Evolutionary conservation across 2,797 vertebrate species (phyloP).

Genomic region (Delichon dasypus): DNA sequence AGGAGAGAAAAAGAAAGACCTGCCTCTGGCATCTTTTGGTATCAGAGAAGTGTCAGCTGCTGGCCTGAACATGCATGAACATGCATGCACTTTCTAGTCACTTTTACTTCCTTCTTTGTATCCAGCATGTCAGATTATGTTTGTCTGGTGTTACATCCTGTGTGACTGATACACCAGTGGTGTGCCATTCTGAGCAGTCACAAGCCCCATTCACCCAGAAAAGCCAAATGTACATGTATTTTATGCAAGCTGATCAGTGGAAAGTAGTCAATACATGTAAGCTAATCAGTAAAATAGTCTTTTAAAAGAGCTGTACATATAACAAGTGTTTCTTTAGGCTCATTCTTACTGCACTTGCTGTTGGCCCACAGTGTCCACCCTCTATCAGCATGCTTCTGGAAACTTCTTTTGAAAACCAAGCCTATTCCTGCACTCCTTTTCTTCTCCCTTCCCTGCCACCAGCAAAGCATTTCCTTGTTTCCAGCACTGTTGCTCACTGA

Average conservation of each 20-base stretch:
- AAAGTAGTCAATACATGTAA: not conserved
- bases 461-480: not conserved
- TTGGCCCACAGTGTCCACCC: not conserved
- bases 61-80: not conserved
- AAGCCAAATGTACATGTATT: not conserved
- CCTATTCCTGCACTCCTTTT: not conserved
- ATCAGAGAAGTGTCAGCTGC: not conserved
- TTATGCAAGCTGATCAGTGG: fast-evolving
- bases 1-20: not conserved
- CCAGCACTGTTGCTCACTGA: not conserved
- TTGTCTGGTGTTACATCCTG: not conserved
- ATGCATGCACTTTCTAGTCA: not conserved
- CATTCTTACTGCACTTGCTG: not conserved
- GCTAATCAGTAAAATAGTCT: not conserved
- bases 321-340: not conserved
- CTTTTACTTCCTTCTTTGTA: not conserved
- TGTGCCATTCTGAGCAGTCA: not conserved
- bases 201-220: not conserved
- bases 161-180: not conserved
- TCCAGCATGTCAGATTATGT: not conserved
- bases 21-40: not conserved
- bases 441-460: not conserved
- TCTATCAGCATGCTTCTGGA: not conserved
- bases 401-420: not conserved
- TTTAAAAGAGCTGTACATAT: not conserved